A percentile compares a stretch with the other conserved stretches of the same genome.
These are phyloP conservation scores for Boulengeromyrus knoepffleri DNA, from an alignment of 2,113 vertebrate species.

Conservation along the genomic window DNA sequence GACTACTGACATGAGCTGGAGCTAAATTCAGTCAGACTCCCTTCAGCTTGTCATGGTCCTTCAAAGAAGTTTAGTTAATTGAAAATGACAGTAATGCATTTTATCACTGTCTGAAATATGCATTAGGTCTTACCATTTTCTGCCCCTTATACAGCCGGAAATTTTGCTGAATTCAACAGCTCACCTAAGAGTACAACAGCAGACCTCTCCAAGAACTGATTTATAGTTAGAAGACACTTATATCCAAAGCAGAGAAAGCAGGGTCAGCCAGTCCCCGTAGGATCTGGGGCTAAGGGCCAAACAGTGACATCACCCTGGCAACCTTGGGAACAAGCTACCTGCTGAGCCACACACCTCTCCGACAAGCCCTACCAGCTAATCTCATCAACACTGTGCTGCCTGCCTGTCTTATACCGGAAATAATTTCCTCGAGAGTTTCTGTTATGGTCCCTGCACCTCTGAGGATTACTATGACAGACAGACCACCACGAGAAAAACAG, in stretches of 20 bases:
- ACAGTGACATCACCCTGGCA: not conserved
- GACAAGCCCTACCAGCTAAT: not conserved
- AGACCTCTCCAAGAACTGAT: not conserved
- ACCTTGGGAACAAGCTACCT: not conserved
- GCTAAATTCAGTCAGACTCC: not conserved
- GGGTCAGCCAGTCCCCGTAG: not conserved
- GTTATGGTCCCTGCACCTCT: not conserved
- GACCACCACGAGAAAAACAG: not conserved
- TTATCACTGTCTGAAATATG: not conserved
- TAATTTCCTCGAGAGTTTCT: not conserved
- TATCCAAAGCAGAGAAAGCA: not conserved
- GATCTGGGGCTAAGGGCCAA: not conserved
- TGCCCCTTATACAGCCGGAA: not conserved
- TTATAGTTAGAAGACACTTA: not conserved
- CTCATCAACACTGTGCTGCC: not conserved
- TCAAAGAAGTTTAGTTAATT: slow-evolving; percentile 3
- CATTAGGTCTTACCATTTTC: not conserved
- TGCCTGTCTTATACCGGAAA: not conserved
- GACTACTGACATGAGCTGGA: not conserved
- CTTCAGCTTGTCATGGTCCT: not conserved
- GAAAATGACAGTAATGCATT: not conserved
- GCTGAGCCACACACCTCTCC: not conserved
- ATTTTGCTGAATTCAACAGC: not conserved
- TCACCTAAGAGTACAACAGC: not conserved
- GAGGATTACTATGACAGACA: not conserved